A percentile compares a stretch with the other conserved stretches of the same genome.
phyloP scores from a whole-genome alignment of 2,113 vertebrate species.

The Muscicapa adusta region DNA sequence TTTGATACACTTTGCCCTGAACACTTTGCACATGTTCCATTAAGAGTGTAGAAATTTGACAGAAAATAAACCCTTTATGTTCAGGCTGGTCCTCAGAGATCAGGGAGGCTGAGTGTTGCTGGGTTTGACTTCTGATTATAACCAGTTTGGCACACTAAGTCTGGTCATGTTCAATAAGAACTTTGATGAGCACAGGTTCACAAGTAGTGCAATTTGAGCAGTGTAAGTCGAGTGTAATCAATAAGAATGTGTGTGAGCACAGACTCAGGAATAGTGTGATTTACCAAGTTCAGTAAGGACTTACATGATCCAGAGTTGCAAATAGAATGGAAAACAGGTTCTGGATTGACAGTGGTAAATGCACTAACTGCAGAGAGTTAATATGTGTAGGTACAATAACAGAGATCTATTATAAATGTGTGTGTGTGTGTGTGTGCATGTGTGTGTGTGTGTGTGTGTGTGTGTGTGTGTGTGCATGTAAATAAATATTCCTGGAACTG shows the following conservation, averaged over 20 bases:
- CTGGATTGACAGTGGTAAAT: not conserved
- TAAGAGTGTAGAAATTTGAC: not conserved
- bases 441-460: not conserved
- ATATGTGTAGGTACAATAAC: not conserved
- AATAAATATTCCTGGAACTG: not conserved
- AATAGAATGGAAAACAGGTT: not conserved
- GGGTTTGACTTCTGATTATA: not conserved
- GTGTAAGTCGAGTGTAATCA: not conserved
- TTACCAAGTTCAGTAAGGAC: not conserved
- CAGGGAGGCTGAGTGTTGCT: not conserved
- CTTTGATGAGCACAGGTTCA: not conserved
- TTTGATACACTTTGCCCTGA: not conserved
- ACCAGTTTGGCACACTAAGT: not conserved
- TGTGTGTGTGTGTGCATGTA: not conserved
- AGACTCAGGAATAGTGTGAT: not conserved
- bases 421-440: accelerated
- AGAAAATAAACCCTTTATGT: not conserved
- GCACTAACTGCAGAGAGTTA: not conserved
- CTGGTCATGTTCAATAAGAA: not conserved
- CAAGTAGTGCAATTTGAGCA: not conserved
- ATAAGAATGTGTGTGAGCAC: not conserved
- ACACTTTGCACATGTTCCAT: not conserved
- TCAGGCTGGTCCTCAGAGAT: not conserved
- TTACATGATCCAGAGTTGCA: not conserved
- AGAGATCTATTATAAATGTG: not conserved